Percentiles rank a stretch among this genome's conserved stretches.
Evolutionary conservation across 2,797 vertebrate species (phyloP).

Genomic region (Pampus argenteus): DNA sequence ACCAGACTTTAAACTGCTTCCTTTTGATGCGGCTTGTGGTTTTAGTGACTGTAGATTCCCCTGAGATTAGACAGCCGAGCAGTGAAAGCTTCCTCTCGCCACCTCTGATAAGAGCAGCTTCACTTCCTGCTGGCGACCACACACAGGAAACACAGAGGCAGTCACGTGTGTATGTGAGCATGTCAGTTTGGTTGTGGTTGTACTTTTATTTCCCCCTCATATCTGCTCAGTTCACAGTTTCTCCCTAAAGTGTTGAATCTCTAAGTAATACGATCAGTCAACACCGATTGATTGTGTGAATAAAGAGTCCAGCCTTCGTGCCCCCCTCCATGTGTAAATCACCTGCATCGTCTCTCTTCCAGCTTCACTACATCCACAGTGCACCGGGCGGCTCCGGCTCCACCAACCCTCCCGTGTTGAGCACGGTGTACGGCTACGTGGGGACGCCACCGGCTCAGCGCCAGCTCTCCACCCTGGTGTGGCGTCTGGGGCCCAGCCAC

Average conservation of each 20-base stretch:
- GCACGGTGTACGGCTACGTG: slow-evolving; percentile 93
- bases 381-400: slow-evolving; percentile 93
- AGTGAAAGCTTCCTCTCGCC: slow-evolving; percentile 31
- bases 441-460: slow-evolving; percentile 96
- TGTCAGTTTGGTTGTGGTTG: neutral
- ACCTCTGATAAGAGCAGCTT: slow-evolving; percentile 47
- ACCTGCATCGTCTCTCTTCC: neutral
- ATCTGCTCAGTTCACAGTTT: neutral
- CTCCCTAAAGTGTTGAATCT: neutral
- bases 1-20: neutral
- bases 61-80: slow-evolving; percentile 38
- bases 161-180: slow-evolving; percentile 4
- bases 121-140: slow-evolving; percentile 53
- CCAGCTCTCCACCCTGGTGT: slow-evolving; percentile 92
- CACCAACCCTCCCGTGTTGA: slow-evolving; percentile 93
- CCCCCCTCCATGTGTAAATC: too few species aligned
- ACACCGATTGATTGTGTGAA: too few species aligned
- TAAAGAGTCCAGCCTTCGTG: too few species aligned
- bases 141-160: slow-evolving; percentile 32
- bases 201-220: neutral
- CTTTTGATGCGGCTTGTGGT: slow-evolving; percentile 48
- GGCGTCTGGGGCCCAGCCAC: slow-evolving; percentile 95
- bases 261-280: too few species aligned
- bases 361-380: slow-evolving; percentile 98
- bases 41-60: slow-evolving; percentile 50